A percentile compares a stretch with the other conserved stretches of the same genome.
phyloP scores from a whole-genome alignment of 2,113 vertebrate genomes.

The Illadopsis cleaveri region DNA sequence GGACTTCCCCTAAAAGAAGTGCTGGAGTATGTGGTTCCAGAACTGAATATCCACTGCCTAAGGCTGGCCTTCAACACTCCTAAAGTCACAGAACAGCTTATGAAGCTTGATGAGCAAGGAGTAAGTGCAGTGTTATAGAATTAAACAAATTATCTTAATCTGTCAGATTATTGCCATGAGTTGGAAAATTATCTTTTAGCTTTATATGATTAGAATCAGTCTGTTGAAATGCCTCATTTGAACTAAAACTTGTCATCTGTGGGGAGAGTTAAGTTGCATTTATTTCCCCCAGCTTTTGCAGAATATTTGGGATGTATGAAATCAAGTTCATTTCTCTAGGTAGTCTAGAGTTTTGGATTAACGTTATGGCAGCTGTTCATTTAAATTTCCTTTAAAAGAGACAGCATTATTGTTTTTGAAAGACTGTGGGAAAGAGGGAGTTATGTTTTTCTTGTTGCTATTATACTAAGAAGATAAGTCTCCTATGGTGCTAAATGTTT shows the following conservation, averaged over 20 bases:
- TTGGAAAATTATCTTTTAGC: neutral
- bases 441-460: neutral
- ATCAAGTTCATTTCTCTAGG: neutral
- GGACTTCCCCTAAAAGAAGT: slow-evolving; percentile 93
- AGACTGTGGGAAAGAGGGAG: neutral
- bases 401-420: neutral
- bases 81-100: slow-evolving; percentile 94
- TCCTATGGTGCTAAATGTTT: neutral
- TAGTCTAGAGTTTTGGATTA: neutral
- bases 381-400: neutral
- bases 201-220: neutral
- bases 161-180: neutral
- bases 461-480: neutral
- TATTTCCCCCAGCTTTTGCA: neutral
- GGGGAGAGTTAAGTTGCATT: neutral
- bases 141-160: neutral
- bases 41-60: slow-evolving; percentile 90
- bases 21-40: slow-evolving; percentile 89
- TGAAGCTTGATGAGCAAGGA: slow-evolving; percentile 97
- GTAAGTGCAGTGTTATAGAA: slow-evolving; percentile 67
- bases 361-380: neutral
- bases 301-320: neutral
- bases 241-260: neutral
- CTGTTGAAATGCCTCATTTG: neutral
- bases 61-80: slow-evolving; percentile 93